Conservation (phyloP, 2,113 vertebrate genomes). For the Orientallactaga bullata region DNA sequence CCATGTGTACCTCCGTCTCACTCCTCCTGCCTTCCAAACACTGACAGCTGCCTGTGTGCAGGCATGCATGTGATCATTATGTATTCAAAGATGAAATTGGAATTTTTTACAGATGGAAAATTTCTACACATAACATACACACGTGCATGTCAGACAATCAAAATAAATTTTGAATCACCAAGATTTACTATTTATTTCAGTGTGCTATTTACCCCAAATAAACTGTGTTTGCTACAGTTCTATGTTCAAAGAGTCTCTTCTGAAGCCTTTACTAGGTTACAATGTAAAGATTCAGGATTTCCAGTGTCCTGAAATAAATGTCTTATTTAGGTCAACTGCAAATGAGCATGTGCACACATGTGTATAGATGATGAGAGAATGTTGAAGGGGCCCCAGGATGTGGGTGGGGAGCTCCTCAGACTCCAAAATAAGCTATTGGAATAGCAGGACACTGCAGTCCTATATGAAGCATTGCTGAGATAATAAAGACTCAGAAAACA, state of each 20-base stretch:
- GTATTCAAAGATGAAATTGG: not conserved
- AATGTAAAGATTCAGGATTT: slow-evolving; percentile 45
- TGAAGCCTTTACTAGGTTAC: slow-evolving; percentile 56
- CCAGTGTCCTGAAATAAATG: slow-evolving; percentile 44
- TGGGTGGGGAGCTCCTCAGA: not conserved
- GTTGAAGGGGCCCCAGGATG: not conserved
- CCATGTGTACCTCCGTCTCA: not conserved
- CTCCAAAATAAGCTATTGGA: not conserved
- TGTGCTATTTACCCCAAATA: not conserved
- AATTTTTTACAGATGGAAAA: slow-evolving; percentile 21
- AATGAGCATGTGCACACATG: not conserved
- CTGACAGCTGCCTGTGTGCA: not conserved
- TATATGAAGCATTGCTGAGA: not conserved
- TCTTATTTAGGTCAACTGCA: not conserved
- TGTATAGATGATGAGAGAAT: too few relatives aligned
- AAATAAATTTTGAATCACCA: slow-evolving; percentile 32
- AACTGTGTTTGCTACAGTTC: accelerated
- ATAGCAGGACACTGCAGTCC: not conserved
- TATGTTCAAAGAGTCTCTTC: not conserved
- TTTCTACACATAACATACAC: not conserved
- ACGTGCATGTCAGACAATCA: not conserved
- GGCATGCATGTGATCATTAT: too few relatives aligned
- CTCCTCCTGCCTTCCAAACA: not conserved
- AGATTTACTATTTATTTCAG: not conserved
- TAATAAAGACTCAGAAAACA: not conserved